Base-by-base conservation (phyloP, 2,797 vertebrate genomes). In the Heterohyrax brucei region DNA sequence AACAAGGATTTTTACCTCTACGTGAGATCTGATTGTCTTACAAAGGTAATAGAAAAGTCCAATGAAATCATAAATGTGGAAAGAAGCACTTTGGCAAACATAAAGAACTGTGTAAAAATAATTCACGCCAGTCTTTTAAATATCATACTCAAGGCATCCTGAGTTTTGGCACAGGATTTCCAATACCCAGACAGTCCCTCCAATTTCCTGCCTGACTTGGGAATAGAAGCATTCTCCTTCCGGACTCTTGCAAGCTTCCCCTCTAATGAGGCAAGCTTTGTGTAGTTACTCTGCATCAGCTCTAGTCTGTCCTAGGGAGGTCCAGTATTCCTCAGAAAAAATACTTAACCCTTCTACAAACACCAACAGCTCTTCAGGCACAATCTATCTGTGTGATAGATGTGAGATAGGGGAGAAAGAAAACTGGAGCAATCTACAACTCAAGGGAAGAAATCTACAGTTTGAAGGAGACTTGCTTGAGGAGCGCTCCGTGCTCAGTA, bases 381-480 rank as follows among this genome's bases (percentile, higher is more conserved):
- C 30, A 93, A 75, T 30, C 62, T 94, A 89, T 46, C 70, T 46
- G 79, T 46, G 70, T 86, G 26, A 53, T 91, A 96, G 13, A 24
- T 89, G 33, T 93, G n/a, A 93, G 85, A 48, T 19, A 78, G 33
- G 12, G 64, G 28, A 83, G n/a, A 70, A 56, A 89, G 50, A 92
- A 89, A 89, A 28, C n/a, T 89, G n/a, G 77, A 89, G 24, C 24
- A 89, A 86, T 89, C 80, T 91, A 73, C 9, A 68, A 24, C 21
- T 89, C 73, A 59, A 61, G 50, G 22, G 44, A 33, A 91, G 50
- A 95, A 95, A 91, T 83, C 66, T 87, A 48, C 91, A 30, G 93
- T 84, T 93, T 94, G 30, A 95, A 16, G 83, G 61, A 96, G 64
- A 76, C 33, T 93, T 94, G 59, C 44, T 96, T 46, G 48, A 88